These are phyloP conservation scores for Saturnia japonica DNA, from an alignment of 2,888 invertebrate species.

Conservation along the genomic window DNA sequence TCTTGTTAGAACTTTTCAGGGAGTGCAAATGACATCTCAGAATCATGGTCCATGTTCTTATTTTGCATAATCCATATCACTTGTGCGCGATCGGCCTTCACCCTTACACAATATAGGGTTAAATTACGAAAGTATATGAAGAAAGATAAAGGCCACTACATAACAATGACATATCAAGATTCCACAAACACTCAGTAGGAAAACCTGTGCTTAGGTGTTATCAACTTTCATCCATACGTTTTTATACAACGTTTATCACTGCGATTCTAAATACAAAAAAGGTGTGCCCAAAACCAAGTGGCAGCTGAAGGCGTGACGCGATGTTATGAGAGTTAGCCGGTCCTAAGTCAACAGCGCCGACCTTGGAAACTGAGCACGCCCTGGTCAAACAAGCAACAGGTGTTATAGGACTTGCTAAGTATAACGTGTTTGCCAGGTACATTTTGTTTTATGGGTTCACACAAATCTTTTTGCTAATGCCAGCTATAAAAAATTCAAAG, in stretches of 20 bases:
- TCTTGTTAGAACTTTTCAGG: neutral
- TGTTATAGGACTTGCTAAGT: neutral
- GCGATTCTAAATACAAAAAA: neutral
- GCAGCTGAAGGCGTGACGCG: neutral
- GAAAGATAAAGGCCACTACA: neutral
- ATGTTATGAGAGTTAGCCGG: constrained; percentile 7
- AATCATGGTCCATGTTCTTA: neutral
- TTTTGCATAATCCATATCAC: neutral
- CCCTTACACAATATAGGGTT: neutral
- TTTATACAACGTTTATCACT: neutral
- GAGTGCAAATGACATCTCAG: neutral
- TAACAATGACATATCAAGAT: neutral
- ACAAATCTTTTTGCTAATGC: neutral
- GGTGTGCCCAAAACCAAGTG: constrained; percentile 7
- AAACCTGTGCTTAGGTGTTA: neutral
- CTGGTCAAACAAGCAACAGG: constrained; percentile 19
- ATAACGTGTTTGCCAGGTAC: neutral
- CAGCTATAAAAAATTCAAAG: neutral
- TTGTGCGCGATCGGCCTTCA: neutral
- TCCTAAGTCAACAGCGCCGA: constrained; percentile 17
- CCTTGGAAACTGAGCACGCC: constrained; percentile 10
- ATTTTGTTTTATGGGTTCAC: neutral
- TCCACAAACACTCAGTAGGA: too few relatives aligned
- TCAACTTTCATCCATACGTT: neutral
- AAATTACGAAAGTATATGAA: neutral